Evolutionary conservation across 2,888 invertebrate genomes (phyloP), one percentile per base, ranked within the genome.

Genomic region (Vandiemenella viatica): DNA sequence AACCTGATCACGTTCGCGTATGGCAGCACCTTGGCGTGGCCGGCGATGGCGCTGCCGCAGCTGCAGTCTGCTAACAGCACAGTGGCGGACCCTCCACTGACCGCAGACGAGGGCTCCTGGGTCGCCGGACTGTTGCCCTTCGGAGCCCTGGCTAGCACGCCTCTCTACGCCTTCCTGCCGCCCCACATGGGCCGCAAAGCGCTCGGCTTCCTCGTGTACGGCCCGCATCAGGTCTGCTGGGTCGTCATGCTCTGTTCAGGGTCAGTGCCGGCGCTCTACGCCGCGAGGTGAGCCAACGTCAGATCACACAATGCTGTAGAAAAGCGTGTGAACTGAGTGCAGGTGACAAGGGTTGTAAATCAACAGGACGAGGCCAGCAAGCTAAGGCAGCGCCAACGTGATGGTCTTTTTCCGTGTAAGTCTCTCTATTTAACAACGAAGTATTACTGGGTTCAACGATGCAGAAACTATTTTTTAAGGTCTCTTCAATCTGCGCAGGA

Each of bases 11-110:
- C 32, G 32, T 32, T 32, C 32, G 32, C 32, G 32, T 32, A 32
- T 32, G 42, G 42, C 42, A 19, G 20, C 20, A 18, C 45, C 59
- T 61, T 50, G 53, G 60, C 61, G 13, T 64, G 63, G 63, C 59
- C 62, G 5, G 63, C 63, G 5, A 62, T 63, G 5, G 59, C 62
- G 1, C 52, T 64, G 46, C 63, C 63, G 0, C 56, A 61, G 37
- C 55, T 63, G 10, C 57, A 58, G 16, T 51, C 56, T 5, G 54
- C 59, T 1, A 50, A 58, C 16, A 56, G 61, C 4, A 54, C 55
- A 13, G 57, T 61, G 48, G 54, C 58, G 6, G 32, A 10, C 13
- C n/a, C 32, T 10, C 32, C 32, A 32, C 59, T 64, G 40, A 62
- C 61, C 1, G 50, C 53, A 37, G 56, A 54, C 21, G 59, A 63